Base-by-base conservation (phyloP, 2,113 vertebrate genomes). In the Sinocyclocheilus maitianheensis region DNA sequence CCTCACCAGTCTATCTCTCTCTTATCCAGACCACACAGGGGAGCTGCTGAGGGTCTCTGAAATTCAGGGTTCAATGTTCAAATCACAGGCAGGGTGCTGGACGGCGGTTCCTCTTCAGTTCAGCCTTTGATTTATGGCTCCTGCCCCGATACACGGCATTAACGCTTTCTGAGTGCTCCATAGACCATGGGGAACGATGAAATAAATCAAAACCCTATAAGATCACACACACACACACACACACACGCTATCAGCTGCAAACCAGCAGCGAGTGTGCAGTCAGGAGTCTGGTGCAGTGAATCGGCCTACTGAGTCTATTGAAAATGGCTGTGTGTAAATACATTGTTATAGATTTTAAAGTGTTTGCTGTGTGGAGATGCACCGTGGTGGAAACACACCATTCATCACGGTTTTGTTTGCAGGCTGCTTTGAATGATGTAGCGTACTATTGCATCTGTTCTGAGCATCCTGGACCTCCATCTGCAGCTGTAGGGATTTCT, bases 391-490 rank as follows among this genome's bases (percentile, higher is more conserved):
- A 85, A 87, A 67, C 74, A 46, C 84, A 81, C 4, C 81, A 82
- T 89, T 90, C 88, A 88, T 89, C 79, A 86, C 58, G 81, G 77
- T 84, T 87, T 82, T 78, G 81, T 86, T 88, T 88, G 53, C 81
- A 43, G n/a, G 51, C 82, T 48, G 22, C 67, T 77, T 85, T 90
- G 91, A 93, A 93, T 93, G 92, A 91, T 89, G 83, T 55, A 58
- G 77, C 88, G 72, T 80, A 77, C 48, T 53, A 80, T 83, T 80
- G 60, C 86, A 67, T 87, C 78, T 78, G 87, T 79, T 77, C 62
- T 78, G 75, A 30, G 18, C 30, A 7, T 87, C 65, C 81, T 78
- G 40, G 30, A n/a, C 82, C 20, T 71, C 12, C 86, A 14, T 84
- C 80, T 83, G 43, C 77, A 79, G 85, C 65, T 88, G 79, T 43